Percentiles rank a stretch among this genome's conserved stretches.
Conservation (phyloP, 2,888 invertebrate species). For the Amorpha juglandis region DNA sequence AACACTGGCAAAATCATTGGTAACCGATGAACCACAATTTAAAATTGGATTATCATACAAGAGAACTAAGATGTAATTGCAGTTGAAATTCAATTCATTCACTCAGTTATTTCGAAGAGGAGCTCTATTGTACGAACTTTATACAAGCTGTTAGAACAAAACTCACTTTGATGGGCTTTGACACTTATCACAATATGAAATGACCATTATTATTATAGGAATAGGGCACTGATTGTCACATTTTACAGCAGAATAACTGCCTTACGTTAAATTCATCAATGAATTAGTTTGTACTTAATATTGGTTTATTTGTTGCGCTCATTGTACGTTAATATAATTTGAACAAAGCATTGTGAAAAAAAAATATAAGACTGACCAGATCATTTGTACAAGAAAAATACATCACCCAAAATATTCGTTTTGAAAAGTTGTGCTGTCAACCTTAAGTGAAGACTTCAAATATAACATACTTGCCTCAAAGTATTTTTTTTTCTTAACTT, state of each 20-base stretch:
- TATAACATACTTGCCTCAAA: slow-evolving; percentile 55
- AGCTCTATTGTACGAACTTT: too few species aligned
- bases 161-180: not conserved
- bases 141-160: too few species aligned
- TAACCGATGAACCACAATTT: too few species aligned
- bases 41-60: too few species aligned
- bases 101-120: too few species aligned
- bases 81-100: too few species aligned
- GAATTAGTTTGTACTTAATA: slow-evolving; percentile 55
- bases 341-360: slow-evolving; percentile 38
- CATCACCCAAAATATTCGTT: not conserved
- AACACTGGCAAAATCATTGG: too few species aligned
- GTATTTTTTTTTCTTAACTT: slow-evolving; percentile 47
- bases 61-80: too few species aligned
- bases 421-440: not conserved
- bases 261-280: slow-evolving; percentile 10
- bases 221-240: slow-evolving; percentile 24
- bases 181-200: too few species aligned
- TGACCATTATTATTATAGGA: not conserved
- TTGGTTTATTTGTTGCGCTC: slow-evolving; percentile 37
- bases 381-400: slow-evolving; percentile 3
- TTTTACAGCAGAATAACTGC: not conserved
- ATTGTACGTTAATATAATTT: slow-evolving; percentile 35
- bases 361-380: slow-evolving; percentile 58
- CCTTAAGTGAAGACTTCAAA: slow-evolving; percentile 36